Conservation (phyloP, 2,888 invertebrate genomes). For the Pachymerium ferrugineum region DNA sequence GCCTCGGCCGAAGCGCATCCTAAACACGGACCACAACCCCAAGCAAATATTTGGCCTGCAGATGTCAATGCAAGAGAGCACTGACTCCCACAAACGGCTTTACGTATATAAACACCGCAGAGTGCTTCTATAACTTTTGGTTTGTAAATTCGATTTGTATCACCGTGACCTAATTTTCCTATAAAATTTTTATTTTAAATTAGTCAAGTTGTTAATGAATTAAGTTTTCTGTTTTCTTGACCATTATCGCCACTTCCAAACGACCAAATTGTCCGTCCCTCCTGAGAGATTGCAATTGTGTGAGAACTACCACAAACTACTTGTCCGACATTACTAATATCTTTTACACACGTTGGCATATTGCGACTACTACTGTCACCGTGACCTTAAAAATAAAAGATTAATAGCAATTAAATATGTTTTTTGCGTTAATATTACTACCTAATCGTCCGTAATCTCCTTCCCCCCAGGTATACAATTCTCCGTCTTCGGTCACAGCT, state of each 20-base stretch:
- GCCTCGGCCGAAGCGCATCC: slow-evolving; percentile 57
- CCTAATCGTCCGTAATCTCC: slow-evolving; percentile 59
- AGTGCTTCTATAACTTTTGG: slow-evolving; percentile 58
- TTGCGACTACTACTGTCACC: slow-evolving; percentile 57
- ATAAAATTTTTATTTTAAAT: slow-evolving; percentile 48
- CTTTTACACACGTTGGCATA: slow-evolving; percentile 56
- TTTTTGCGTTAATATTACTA: slow-evolving; percentile 52
- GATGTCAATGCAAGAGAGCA: slow-evolving; percentile 55
- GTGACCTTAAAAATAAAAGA: slow-evolving; percentile 49
- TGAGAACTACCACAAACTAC: slow-evolving; percentile 61
- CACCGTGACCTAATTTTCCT: slow-evolving; percentile 49
- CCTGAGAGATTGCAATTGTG: slow-evolving; percentile 57
- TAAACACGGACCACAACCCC: slow-evolving; percentile 60
- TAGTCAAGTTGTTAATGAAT: slow-evolving; percentile 53
- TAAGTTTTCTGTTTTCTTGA: slow-evolving; percentile 50
- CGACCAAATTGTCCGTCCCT: slow-evolving; percentile 58
- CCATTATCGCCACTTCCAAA: slow-evolving; percentile 64
- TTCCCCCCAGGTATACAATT: slow-evolving; percentile 61
- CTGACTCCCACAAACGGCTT: slow-evolving; percentile 55
- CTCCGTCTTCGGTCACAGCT: slow-evolving; percentile 59
- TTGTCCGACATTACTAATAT: slow-evolving; percentile 54
- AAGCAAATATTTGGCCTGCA: slow-evolving; percentile 56
- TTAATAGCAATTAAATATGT: slow-evolving; percentile 49
- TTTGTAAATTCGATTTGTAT: slow-evolving; percentile 52
- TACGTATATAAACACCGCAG: slow-evolving; percentile 54